A percentile compares a stretch with the other conserved stretches of the same genome.
These are phyloP conservation scores for Melanotaenia parkinsoni DNA, from an alignment of 2,797 vertebrate species.

Conservation along the genomic window DNA sequence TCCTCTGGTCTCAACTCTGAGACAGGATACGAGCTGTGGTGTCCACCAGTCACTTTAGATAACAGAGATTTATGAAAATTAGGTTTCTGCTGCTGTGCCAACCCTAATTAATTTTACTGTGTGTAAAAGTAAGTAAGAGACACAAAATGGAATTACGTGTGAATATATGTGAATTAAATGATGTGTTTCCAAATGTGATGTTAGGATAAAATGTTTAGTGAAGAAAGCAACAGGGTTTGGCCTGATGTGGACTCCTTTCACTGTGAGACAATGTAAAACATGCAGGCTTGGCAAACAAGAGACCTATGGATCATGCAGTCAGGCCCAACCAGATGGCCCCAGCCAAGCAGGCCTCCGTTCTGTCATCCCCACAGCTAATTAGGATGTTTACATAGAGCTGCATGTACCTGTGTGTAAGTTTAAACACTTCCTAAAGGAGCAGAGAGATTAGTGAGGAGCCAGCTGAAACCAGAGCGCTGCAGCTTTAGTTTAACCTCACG, in stretches of 20 bases:
- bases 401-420: constrained; percentile 44
- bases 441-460: constrained; percentile 33
- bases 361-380: constrained; percentile 65
- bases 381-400: constrained; percentile 58
- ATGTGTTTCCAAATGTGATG: constrained; percentile 7
- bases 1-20: constrained; percentile 56
- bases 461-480: constrained; percentile 15
- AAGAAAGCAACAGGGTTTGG: constrained; percentile 34
- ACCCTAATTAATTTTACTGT: constrained; percentile 76
- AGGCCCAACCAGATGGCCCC: constrained; percentile 61
- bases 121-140: constrained; percentile 8
- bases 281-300: constrained; percentile 56
- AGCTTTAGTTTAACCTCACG: constrained; percentile 10
- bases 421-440: constrained; percentile 51
- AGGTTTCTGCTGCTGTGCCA: constrained; percentile 69
- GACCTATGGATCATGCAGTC: constrained; percentile 58
- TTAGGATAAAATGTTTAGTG: constrained; percentile 20
- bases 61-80: constrained; percentile 81
- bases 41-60: constrained; percentile 77
- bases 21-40: constrained; percentile 72
- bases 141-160: constrained; percentile 11
- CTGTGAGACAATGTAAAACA: constrained; percentile 57
- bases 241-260: constrained; percentile 5
- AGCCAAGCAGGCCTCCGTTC: constrained; percentile 50
- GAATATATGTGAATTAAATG: constrained; percentile 21